These are phyloP conservation scores for Agapostemon virescens DNA, from an alignment of 2,888 invertebrate species.

Conservation along the genomic window DNA sequence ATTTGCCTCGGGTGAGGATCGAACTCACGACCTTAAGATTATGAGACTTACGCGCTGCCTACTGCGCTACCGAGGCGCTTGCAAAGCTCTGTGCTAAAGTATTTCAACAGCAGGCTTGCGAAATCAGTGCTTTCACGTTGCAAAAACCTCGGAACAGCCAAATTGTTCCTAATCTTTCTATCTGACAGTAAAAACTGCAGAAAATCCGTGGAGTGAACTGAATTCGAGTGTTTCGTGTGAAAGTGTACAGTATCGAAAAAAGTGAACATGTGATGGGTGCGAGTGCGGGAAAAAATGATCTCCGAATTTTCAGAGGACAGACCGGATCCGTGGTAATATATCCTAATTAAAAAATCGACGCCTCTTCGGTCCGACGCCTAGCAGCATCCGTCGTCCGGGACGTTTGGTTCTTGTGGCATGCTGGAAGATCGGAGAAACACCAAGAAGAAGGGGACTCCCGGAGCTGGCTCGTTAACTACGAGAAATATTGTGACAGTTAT, in stretches of 20 bases:
- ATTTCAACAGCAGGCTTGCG: background rate
- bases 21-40: conserved; percentile 93
- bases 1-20: conserved; percentile 93
- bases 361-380: conserved; percentile 75
- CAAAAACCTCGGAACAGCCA: no score
- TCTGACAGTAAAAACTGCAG: background rate
- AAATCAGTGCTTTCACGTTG: background rate
- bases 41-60: conserved; percentile 79
- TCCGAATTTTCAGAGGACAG: conserved; percentile 35
- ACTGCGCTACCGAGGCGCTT: conserved; percentile 76
- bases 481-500: conserved; percentile 80
- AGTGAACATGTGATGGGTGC: conserved; percentile 33
- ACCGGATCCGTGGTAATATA: conserved; percentile 60
- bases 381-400: conserved; percentile 64
- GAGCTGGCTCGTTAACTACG: conserved; percentile 78
- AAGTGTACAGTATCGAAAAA: background rate
- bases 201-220: background rate
- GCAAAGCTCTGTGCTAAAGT: background rate
- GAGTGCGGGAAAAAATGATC: conserved; percentile 30
- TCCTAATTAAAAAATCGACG: conserved; percentile 79
- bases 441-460: conserved; percentile 60
- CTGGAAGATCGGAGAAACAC: conserved; percentile 50
- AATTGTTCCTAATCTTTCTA: background rate
- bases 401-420: conserved; percentile 52
- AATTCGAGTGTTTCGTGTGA: background rate